phyloP scores from a whole-genome alignment of 2,888 invertebrate genomes.

The Baronia brevicornis region DNA sequence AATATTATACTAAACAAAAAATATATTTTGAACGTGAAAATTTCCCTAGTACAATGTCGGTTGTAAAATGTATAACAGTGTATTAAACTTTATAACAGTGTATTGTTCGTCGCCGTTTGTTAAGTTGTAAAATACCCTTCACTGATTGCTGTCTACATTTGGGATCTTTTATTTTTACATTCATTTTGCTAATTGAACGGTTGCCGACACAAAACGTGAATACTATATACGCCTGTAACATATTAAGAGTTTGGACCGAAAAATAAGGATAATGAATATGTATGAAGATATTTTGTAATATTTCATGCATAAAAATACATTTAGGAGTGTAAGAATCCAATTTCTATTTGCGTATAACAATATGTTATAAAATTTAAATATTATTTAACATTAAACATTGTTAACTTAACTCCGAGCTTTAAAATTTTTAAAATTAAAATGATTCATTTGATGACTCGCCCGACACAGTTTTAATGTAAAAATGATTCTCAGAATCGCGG shows the following conservation, averaged over 20 bases:
- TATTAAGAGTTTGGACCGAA: conserved; percentile 16
- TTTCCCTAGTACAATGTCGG: conserved; percentile 35
- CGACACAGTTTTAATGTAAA: conserved; percentile 29
- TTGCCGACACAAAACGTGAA: conserved; percentile 34
- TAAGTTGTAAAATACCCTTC: conserved; percentile 27
- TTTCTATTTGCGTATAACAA: too few species aligned
- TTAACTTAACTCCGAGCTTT: not conserved
- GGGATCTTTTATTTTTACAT: conserved; percentile 38
- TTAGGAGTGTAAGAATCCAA: too few species aligned
- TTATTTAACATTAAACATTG: too few species aligned
- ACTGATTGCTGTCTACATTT: conserved; percentile 33
- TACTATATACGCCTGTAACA: conserved; percentile 40
- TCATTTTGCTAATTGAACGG: conserved; percentile 34
- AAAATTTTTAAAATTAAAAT: conserved; percentile 14
- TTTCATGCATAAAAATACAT: conserved; percentile 7
- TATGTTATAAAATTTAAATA: too few species aligned
- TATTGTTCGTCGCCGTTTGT: conserved; percentile 34
- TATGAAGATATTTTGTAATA: conserved; percentile 17
- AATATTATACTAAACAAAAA: conserved; percentile 34
- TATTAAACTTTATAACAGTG: conserved; percentile 37
- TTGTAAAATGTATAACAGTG: conserved; percentile 53
- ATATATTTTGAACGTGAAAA: conserved; percentile 34
- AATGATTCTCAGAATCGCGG: conserved; percentile 20
- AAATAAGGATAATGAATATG: conserved; percentile 35
- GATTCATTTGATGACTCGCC: conserved; percentile 30